These are phyloP conservation scores for Uropsilus gracilis DNA, from an alignment of 2,113 vertebrate genomes.

Conservation along the genomic window DNA sequence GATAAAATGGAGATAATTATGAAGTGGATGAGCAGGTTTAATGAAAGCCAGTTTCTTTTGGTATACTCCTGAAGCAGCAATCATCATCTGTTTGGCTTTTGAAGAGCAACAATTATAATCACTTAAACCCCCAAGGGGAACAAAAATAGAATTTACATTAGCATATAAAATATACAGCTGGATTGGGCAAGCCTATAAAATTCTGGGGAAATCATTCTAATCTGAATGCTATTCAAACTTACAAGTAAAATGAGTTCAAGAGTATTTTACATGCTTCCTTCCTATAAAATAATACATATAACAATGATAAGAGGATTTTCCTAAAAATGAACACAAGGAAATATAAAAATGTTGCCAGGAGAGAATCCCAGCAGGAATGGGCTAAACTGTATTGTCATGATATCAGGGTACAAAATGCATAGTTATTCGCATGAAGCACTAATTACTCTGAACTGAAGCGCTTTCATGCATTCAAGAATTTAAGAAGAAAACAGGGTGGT, in stretches of 20 bases:
- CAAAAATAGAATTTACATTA: constrained; percentile 93
- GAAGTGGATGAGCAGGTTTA: constrained; percentile 92
- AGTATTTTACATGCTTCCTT: constrained; percentile 86
- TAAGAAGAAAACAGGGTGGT: constrained; percentile 57
- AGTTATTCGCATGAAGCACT: constrained; percentile 50
- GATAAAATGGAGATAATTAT: constrained; percentile 91
- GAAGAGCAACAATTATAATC: constrained; percentile 95
- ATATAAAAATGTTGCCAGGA: constrained; percentile 69
- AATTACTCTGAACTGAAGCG: constrained; percentile 42
- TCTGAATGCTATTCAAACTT: constrained; percentile 89
- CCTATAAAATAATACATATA: constrained; percentile 80
- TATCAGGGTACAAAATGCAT: constrained; percentile 30
- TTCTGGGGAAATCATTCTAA: constrained; percentile 88
- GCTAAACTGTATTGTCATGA: constrained; percentile 66
- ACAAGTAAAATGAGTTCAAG: constrained; percentile 86
- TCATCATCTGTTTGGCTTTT: constrained; percentile 93
- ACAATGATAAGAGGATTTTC: constrained; percentile 85
- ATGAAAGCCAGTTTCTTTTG: constrained; percentile 92
- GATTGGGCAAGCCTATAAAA: constrained; percentile 89
- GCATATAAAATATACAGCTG: constrained; percentile 94
- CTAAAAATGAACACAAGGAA: constrained; percentile 81
- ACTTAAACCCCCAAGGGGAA: constrained; percentile 91
- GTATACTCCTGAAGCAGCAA: constrained; percentile 92
- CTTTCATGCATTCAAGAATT: not conserved
- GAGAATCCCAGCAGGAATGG: constrained; percentile 61